Evolutionary conservation across 2,797 vertebrate genomes (phyloP).

Genomic region (Pantherophis vulpinus): DNA sequence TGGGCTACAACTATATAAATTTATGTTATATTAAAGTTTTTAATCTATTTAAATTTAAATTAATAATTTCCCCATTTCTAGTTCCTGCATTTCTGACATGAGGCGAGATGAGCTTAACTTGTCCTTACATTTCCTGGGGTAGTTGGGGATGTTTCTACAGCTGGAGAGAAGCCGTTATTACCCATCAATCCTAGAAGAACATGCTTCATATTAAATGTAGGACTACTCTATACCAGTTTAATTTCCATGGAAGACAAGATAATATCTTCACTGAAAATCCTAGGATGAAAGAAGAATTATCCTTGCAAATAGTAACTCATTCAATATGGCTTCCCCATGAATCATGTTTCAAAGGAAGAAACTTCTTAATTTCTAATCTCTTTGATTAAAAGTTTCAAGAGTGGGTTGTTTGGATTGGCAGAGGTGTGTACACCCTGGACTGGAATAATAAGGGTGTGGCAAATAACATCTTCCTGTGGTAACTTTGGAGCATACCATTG

Average conservation of each 20-base stretch:
- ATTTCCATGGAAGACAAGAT: neutral
- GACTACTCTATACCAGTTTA: neutral
- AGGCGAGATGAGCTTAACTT: neutral
- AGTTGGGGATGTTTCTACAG: neutral
- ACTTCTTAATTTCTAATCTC: neutral
- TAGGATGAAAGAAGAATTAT: neutral
- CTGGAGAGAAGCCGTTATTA: neutral
- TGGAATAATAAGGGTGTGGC: slow-evolving; percentile 6
- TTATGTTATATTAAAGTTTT: neutral
- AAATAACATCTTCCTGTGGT: slow-evolving; percentile 3
- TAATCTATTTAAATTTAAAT: neutral
- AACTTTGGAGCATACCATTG: neutral
- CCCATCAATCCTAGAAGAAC: neutral
- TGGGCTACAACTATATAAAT: neutral
- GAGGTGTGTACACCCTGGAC: neutral
- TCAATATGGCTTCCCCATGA: neutral
- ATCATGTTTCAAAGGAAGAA: neutral
- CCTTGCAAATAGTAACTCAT: neutral
- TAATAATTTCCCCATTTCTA: neutral
- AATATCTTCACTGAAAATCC: neutral
- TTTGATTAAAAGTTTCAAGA: neutral
- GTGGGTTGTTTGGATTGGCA: neutral
- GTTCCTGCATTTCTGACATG: neutral
- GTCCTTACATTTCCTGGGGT: neutral
- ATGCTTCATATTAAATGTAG: neutral